Percentiles rank a stretch among this genome's conserved stretches.
Conservation (phyloP, 2,797 vertebrate species). For the Paramormyrops hopkinsi region DNA sequence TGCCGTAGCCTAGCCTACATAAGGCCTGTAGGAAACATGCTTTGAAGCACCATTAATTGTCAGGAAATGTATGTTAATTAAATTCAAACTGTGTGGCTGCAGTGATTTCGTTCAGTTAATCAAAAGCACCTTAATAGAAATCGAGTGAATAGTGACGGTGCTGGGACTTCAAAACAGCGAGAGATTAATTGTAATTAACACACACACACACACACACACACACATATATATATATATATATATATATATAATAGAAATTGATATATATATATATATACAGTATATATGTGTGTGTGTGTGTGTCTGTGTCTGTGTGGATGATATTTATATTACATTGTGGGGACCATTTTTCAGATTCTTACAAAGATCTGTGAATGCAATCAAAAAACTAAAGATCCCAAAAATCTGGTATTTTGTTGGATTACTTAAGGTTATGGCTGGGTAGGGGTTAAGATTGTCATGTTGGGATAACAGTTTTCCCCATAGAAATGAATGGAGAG, state of each 20-base stretch:
- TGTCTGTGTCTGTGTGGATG: neutral
- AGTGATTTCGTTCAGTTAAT: neutral
- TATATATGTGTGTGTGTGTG: no score
- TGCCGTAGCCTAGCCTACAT: neutral
- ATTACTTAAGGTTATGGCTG: neutral
- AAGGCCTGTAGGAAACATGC: neutral
- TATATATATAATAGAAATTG: no score
- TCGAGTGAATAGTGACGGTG: neutral
- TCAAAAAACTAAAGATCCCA: neutral
- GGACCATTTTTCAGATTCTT: neutral
- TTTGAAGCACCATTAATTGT: neutral
- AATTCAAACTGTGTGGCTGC: neutral
- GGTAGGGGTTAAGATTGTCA: neutral
- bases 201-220: neutral
- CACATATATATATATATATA: neutral
- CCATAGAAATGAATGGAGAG: neutral
- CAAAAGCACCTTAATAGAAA: neutral
- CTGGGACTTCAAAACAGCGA: neutral
- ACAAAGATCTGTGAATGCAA: neutral
- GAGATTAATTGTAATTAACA: neutral
- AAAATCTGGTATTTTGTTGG: neutral
- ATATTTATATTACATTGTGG: neutral
- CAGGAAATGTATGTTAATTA: slow-evolving; percentile 6
- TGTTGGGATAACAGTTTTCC: neutral
- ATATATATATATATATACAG: no score